Evolutionary conservation across 2,113 vertebrate genomes (phyloP).

Genomic region (Embiotoca jacksoni): DNA sequence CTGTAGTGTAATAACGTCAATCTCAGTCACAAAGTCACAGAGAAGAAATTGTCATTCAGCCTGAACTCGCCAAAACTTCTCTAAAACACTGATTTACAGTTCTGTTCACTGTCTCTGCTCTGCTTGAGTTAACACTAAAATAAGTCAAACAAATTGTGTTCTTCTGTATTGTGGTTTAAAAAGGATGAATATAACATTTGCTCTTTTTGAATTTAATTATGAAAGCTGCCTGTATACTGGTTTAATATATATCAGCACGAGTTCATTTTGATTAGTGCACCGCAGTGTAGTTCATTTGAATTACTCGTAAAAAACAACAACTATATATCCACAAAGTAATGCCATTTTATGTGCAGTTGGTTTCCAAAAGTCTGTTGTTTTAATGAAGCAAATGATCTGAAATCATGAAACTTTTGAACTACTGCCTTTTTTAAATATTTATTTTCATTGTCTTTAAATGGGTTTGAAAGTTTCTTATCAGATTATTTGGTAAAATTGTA

Average conservation of each 20-base stretch:
- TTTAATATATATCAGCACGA: slow-evolving; percentile 5
- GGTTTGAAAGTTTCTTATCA: slow-evolving; percentile 11
- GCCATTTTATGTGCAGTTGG: background rate
- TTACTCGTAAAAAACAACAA: background rate
- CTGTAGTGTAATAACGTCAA: slow-evolving; percentile 22
- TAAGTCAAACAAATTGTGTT: slow-evolving; percentile 6
- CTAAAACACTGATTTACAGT: slow-evolving; percentile 30
- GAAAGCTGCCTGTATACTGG: background rate
- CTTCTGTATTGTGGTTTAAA: background rate
- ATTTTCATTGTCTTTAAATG: background rate
- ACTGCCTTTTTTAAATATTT: background rate
- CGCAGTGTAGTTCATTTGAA: background rate
- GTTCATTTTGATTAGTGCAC: background rate
- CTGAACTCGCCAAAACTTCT: slow-evolving; percentile 17
- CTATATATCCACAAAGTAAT: background rate
- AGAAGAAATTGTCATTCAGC: slow-evolving; percentile 40
- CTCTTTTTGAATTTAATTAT: background rate
- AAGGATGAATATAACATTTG: background rate
- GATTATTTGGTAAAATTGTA: background rate
- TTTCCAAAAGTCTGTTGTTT: background rate
- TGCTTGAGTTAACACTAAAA: slow-evolving; percentile 11
- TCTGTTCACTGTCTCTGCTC: slow-evolving; percentile 1
- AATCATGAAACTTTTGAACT: slow-evolving; percentile 10
- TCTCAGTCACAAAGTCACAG: slow-evolving; percentile 30
- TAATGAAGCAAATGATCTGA: slow-evolving; percentile 1